A percentile compares a stretch with the other conserved stretches of the same genome.
phyloP scores from a whole-genome alignment of 1,140 invertebrate genomes.

The Palaemon carinicauda region DNA sequence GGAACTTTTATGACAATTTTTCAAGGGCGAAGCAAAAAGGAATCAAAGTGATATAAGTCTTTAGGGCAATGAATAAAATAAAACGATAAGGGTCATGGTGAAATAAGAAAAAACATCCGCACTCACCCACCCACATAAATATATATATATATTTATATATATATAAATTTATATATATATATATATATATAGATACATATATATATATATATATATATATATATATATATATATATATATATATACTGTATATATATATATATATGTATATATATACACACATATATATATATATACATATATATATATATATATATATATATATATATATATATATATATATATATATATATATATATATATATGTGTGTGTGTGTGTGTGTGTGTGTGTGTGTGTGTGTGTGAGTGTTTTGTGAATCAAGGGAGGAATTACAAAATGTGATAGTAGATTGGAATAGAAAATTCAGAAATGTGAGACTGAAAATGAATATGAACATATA shows the following conservation, averaged over 20 bases:
- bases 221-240: not conserved
- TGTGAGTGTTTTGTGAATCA: no score
- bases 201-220: not conserved
- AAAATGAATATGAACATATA: no score
- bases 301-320: not conserved
- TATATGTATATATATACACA: not conserved
- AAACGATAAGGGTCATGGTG: no score
- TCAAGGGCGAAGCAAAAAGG: not conserved
- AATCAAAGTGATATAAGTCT: no score
- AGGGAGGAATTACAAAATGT: no score
- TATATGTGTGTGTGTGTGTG: no score
- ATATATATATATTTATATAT: not conserved
- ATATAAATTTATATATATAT: not conserved
- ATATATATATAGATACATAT: not conserved
- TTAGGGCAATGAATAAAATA: no score
- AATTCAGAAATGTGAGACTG: no score
- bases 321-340: not conserved
- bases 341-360: not conserved
- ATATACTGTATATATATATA: not conserved
- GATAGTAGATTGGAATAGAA: no score
- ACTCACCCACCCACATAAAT: no score
- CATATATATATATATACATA: not conserved
- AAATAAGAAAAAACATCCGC: no score
- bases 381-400: no score
- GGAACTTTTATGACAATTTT: not conserved